These are phyloP conservation scores for Actinostola sp. DNA, from an alignment of 92 coral and sea anemone genomes.

Conservation along the genomic window DNA sequence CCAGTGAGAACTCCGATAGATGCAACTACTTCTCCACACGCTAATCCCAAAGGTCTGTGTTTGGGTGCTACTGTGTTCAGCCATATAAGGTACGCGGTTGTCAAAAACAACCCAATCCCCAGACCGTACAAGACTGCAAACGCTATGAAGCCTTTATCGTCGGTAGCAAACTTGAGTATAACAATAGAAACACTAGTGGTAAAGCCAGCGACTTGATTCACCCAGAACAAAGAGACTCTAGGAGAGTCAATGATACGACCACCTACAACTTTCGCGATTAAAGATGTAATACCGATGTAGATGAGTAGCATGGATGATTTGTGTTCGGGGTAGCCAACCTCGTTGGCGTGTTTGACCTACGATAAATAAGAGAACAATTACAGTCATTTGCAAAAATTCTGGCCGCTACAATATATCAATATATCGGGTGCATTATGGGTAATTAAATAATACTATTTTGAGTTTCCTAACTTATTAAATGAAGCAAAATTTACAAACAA, in stretches of 20 bases:
- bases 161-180: constrained; percentile 5
- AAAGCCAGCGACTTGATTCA: constrained; percentile 34
- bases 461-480: too few relatives aligned
- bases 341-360: constrained; percentile 70
- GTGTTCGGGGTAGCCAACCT: constrained; percentile 45
- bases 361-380: too few relatives aligned
- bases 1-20: constrained; percentile 39
- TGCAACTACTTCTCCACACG: constrained; percentile 26
- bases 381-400: too few relatives aligned
- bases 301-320: constrained; percentile 66
- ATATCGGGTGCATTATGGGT: too few relatives aligned
- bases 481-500: too few relatives aligned
- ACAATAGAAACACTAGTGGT: constrained; percentile 30
- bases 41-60: constrained; percentile 51
- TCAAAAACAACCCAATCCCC: constrained; percentile 44
- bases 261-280: constrained; percentile 51
- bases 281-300: constrained; percentile 64
- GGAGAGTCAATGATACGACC: constrained; percentile 58
- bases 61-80: constrained; percentile 39
- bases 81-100: constrained; percentile 38
- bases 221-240: constrained; percentile 18
- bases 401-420: too few relatives aligned
- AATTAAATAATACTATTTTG: too few relatives aligned
- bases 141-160: constrained; percentile 31
- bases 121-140: constrained; percentile 50